Evolutionary conservation across 2,888 invertebrate genomes (phyloP).

Genomic region (Mechanitis mazaeus): DNA sequence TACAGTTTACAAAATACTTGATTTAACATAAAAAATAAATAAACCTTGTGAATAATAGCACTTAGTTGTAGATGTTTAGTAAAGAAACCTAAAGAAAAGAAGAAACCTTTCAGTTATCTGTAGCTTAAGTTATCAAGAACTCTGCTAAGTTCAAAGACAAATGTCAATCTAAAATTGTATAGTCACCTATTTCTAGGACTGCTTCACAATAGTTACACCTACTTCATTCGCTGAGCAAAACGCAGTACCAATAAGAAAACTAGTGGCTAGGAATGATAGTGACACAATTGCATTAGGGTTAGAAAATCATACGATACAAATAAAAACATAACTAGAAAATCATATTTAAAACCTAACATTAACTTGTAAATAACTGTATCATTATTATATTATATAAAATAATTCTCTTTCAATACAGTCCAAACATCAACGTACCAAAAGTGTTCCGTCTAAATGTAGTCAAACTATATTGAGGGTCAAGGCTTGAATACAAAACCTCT

Average conservation of each 20-base stretch:
- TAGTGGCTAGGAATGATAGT: background rate
- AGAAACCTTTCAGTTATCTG: no score
- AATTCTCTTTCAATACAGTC: background rate
- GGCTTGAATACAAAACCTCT: slow-evolving; percentile 32
- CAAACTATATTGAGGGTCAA: slow-evolving; percentile 35
- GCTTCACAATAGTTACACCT: no score
- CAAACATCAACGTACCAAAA: slow-evolving; percentile 16
- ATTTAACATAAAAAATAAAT: no score
- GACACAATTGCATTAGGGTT: slow-evolving; percentile 1
- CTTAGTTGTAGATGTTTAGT: no score
- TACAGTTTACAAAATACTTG: no score
- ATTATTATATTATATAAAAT: background rate
- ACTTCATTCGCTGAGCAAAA: background rate
- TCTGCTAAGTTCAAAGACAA: no score
- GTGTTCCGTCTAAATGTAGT: slow-evolving; percentile 22
- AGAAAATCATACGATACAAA: slow-evolving; percentile 3
- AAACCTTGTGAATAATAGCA: no score
- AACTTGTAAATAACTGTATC: background rate
- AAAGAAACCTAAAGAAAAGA: no score
- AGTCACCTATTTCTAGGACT: no score
- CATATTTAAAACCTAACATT: background rate
- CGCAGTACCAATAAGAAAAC: background rate
- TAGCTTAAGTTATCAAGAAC: no score
- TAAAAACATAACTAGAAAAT: background rate
- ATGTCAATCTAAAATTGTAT: no score